These are phyloP conservation scores for Parazoanthus atlanticus DNA, from an alignment of 92 coral and sea anemone species.

Conservation along the genomic window DNA sequence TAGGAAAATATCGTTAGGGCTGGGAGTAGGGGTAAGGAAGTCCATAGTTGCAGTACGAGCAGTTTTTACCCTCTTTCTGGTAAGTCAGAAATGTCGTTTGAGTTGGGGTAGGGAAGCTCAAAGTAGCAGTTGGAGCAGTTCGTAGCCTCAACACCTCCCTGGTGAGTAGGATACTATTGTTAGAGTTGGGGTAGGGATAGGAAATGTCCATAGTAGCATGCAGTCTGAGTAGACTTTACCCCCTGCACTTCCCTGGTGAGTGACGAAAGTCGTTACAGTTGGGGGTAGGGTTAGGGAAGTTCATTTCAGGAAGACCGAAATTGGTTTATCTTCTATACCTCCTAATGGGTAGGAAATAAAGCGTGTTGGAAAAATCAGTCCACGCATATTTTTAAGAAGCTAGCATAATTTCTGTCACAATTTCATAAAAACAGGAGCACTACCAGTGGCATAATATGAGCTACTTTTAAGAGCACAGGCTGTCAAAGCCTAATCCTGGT, in stretches of 20 bases:
- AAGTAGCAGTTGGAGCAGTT: slow-evolving; percentile 33
- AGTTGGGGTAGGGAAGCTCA: too few species aligned
- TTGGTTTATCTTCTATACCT: too few species aligned
- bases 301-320: too few species aligned
- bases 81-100: slow-evolving; percentile 19
- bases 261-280: background rate
- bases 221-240: slow-evolving; percentile 42
- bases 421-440: too few species aligned
- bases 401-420: too few species aligned
- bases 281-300: too few species aligned
- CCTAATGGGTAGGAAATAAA: too few species aligned
- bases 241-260: slow-evolving; percentile 57
- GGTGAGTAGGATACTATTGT: slow-evolving; percentile 29
- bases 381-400: background rate
- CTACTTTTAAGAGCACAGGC: too few species aligned
- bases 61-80: slow-evolving; percentile 65
- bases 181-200: background rate
- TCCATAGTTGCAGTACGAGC: slow-evolving; percentile 38
- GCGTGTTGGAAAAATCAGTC: too few species aligned
- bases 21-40: too few species aligned
- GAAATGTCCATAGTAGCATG: slow-evolving; percentile 14
- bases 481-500: too few species aligned
- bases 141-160: slow-evolving; percentile 49
- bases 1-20: background rate
- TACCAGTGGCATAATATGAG: too few species aligned